Evolutionary conservation across 2,888 invertebrate genomes (phyloP).

Genomic region (Neria commutata): DNA sequence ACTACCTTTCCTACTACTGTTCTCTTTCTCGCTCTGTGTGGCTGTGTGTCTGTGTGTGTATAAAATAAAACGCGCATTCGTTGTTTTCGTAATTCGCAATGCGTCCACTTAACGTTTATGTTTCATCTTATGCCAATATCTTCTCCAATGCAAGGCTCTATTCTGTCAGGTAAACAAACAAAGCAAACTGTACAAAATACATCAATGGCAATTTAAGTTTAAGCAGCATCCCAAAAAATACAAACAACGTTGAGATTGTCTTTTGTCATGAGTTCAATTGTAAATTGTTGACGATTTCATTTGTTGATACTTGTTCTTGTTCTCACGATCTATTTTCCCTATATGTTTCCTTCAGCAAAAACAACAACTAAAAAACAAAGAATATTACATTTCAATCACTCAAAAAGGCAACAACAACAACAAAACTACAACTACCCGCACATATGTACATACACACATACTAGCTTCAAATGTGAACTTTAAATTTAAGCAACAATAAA

Average conservation of each 20-base stretch:
- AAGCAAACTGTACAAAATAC: conserved; percentile 19
- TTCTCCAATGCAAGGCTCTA: conserved; percentile 55
- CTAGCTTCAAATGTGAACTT: too few species aligned
- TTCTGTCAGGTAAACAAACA: conserved; percentile 62
- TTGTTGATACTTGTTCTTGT: not conserved
- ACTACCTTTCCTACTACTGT: not conserved
- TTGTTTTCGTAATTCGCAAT: not conserved
- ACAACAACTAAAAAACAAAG: not conserved
- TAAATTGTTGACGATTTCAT: conserved; percentile 1
- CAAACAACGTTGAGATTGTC: too few species aligned
- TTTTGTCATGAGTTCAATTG: conserved; percentile 9
- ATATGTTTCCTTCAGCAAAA: not conserved
- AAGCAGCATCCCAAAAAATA: too few species aligned
- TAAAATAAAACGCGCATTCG: not conserved
- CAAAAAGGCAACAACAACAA: not conserved
- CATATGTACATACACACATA: too few species aligned
- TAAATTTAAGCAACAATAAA: too few species aligned
- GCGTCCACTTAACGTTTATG: not conserved
- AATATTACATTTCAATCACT: not conserved
- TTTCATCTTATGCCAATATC: not conserved
- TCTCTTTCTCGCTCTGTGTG: too few species aligned
- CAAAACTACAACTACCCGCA: not conserved
- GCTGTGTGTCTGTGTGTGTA: not conserved
- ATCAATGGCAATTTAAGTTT: not conserved
- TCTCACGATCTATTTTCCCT: not conserved